Base-by-base conservation (phyloP, 2,888 invertebrate species). In the Flexamia atlantica region DNA sequence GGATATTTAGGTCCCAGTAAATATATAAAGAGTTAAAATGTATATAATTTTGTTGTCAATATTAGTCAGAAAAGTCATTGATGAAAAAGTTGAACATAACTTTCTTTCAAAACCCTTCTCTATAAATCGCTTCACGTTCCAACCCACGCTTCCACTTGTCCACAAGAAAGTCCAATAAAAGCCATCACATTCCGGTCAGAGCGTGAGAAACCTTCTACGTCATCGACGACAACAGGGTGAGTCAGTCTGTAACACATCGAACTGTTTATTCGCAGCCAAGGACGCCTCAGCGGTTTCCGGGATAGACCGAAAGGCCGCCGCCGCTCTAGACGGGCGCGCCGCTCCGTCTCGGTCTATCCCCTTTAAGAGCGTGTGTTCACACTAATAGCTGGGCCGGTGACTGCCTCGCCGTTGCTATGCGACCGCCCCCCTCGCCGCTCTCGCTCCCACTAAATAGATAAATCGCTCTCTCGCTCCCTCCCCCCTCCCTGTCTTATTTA, bases 371-470 rank as follows among this genome's bases (percentile, higher is more conserved):
- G 76, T 76, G 76, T 76, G 76, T 76, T 76, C 46, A 25, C 76
- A 46, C 76, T 42, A 70, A 42, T 46, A 76, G 82, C 64, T 60
- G 68, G 83, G 79, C 64, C 83, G 76, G 79, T 79, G 30, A 53
- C 83, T n/a, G 68, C 20, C 30, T 28, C 57, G 42, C 64, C 70
- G 53, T 79, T 53, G 70, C 81, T 42, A 42, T n/a, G 79, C 83
- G 76, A 76, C 81, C 36, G 79, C 74, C 79, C 68, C 84, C 57
- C 76, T 72, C 80, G 53, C 57, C 83, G 20, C 81, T 82, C 82
- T 82, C 84, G 32, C 83, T 84, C 80, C 57, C 82, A 82, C 82
- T 82, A 82, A 82, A 82, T 82, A 82, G 82, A 82, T 82, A 82
- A 82, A 82, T 83, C 84, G 53, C 42, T 83, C 84, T 83, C 83